These are phyloP conservation scores for Athripsodes cinereus DNA, from an alignment of 2,888 invertebrate species.

Conservation along the genomic window DNA sequence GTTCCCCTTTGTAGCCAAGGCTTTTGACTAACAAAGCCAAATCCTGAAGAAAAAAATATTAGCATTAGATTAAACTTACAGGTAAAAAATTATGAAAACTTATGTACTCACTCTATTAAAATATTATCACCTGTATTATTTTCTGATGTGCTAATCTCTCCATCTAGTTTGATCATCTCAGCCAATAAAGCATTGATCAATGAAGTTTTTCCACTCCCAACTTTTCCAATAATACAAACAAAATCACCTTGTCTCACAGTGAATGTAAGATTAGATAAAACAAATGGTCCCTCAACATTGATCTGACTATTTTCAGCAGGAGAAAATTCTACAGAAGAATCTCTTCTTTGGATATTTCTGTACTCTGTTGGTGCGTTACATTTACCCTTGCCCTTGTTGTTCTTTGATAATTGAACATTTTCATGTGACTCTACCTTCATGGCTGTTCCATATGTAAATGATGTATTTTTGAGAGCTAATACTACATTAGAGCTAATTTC, in stretches of 20 bases:
- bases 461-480: slow-evolving; percentile 51
- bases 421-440: slow-evolving; percentile 35
- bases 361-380: slow-evolving; percentile 13
- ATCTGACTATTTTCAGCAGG: slow-evolving; percentile 4
- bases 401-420: slow-evolving; percentile 47
- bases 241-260: slow-evolving; percentile 61
- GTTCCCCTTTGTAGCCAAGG: slow-evolving; percentile 91
- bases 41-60: slow-evolving; percentile 47
- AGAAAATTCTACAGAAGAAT: slow-evolving; percentile 33
- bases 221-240: slow-evolving; percentile 80
- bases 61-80: neutral
- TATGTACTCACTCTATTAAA: neutral
- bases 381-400: slow-evolving; percentile 28
- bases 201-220: slow-evolving; percentile 90
- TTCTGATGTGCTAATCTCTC: slow-evolving; percentile 64
- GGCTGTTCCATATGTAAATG: slow-evolving; percentile 54
- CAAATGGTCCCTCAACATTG: slow-evolving; percentile 33
- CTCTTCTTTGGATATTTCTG: slow-evolving; percentile 33
- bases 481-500: slow-evolving; percentile 51
- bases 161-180: slow-evolving; percentile 67
- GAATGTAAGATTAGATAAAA: slow-evolving; percentile 37
- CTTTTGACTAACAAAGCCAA: slow-evolving; percentile 82
- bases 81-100: neutral
- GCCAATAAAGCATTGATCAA: slow-evolving; percentile 79
- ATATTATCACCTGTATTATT: slow-evolving; percentile 52